Evolutionary conservation across 2,888 invertebrate species (phyloP).

Genomic region (Cloeon dipterum): DNA sequence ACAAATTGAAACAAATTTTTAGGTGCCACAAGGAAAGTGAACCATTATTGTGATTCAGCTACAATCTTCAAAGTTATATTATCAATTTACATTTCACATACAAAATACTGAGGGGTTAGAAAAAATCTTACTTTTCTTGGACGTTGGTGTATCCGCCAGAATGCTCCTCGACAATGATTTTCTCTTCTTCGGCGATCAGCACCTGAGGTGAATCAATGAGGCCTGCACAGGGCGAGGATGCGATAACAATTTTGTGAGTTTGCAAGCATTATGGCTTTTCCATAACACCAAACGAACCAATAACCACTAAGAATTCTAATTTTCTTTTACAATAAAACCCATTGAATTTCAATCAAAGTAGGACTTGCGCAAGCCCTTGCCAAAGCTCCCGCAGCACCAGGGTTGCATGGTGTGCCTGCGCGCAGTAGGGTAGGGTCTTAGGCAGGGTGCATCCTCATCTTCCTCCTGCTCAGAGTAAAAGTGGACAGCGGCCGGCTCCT

Average conservation of each 20-base stretch:
- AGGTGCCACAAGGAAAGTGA: neutral
- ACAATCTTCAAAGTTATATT: neutral
- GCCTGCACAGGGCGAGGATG: constrained; percentile 4
- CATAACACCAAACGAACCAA: neutral
- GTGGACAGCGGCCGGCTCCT: neutral
- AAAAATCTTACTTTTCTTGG: constrained; percentile 22
- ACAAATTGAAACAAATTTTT: neutral
- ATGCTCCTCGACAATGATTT: constrained; percentile 22
- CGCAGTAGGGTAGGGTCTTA: too few relatives aligned
- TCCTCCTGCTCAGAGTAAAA: constrained; percentile 3
- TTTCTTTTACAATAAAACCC: neutral
- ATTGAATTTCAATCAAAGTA: constrained; percentile 34
- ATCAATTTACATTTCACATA: too few relatives aligned
- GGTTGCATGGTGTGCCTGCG: constrained; percentile 11
- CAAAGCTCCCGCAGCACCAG: constrained; percentile 61
- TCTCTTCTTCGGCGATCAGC: constrained; percentile 27
- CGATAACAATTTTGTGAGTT: too few relatives aligned
- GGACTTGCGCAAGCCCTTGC: constrained; percentile 51
- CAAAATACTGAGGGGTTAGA: neutral
- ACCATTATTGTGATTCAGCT: neutral
- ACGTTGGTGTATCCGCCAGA: constrained; percentile 19
- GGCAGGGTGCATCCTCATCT: constrained; percentile 2
- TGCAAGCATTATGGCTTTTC: neutral
- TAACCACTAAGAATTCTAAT: neutral
- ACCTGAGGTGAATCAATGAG: constrained; percentile 19